These are phyloP conservation scores for Labeo calbasu DNA, from an alignment of 2,797 vertebrate genomes.

Conservation along the genomic window DNA sequence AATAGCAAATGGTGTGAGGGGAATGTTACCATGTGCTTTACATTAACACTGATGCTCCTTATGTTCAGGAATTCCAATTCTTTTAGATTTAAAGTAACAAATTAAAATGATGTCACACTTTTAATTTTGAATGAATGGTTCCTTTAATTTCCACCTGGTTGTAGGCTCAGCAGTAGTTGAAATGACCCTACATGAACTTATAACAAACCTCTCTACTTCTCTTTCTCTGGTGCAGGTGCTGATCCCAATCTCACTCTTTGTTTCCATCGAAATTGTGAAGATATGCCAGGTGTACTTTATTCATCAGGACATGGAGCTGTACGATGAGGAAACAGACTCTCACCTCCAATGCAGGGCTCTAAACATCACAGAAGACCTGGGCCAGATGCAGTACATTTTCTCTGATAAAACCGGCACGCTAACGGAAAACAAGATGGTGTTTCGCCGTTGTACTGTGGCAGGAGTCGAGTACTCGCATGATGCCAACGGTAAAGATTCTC, in stretches of 20 bases:
- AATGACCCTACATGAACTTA: not conserved
- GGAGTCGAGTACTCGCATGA: slow-evolving; percentile 96
- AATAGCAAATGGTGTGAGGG: slow-evolving; percentile 25
- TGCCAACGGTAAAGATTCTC: slow-evolving; percentile 86
- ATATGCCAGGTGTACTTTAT: slow-evolving; percentile 98
- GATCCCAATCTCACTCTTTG: slow-evolving; percentile 98
- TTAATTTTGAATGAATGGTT: not conserved
- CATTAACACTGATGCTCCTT: not conserved
- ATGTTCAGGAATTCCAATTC: not conserved
- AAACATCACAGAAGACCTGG: slow-evolving; percentile 97
- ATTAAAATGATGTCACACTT: not conserved
- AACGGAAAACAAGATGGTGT: slow-evolving; percentile 99
- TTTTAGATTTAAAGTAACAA: not conserved
- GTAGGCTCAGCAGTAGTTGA: not conserved
- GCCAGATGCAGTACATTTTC: slow-evolving; percentile 97
- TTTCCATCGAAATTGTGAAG: slow-evolving; percentile 98
- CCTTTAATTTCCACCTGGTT: not conserved
- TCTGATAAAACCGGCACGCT: slow-evolving; percentile 98
- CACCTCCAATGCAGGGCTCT: slow-evolving; percentile 93
- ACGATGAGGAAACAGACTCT: slow-evolving; percentile 94
- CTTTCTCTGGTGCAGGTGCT: slow-evolving; percentile 80
- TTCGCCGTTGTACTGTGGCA: slow-evolving; percentile 93
- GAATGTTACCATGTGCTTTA: not conserved
- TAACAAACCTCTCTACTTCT: slow-evolving; percentile 12
- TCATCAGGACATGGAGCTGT: slow-evolving; percentile 92